Base-by-base conservation (phyloP, 2,888 invertebrate species). In the Phragmatobia fuliginosa region DNA sequence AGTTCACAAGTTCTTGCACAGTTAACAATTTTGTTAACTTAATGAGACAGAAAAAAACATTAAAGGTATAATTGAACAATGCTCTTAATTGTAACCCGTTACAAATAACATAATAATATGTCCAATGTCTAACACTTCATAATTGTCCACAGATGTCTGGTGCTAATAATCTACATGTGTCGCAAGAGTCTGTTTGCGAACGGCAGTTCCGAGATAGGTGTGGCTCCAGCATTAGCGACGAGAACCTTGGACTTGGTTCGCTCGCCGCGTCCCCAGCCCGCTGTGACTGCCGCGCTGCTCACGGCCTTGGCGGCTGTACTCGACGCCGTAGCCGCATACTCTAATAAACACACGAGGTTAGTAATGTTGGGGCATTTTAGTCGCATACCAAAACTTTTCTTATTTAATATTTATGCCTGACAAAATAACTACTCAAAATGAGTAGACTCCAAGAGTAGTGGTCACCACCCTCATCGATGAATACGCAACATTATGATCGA, bases 121-220 rank as follows among this genome's bases (percentile, higher is more conserved):
- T 11, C n/a, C 1, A 25, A 7, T 59, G 10, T 32, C 0, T 62
- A 31, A 21, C n/a, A 3, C 0, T 8, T 14, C 32, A 4, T 41
- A 21, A 21, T 25, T 77, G 6, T 62, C 85, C 86, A 5, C 90
- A 97, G 98, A 85, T 97, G 98, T 73, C 98, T 99, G 86, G 97
- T 98, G 78, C 94, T 99, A 72, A 93, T 99, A 76, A 97, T 98
- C 76, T 98, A 98, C 91, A 96, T 99, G 94, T 98, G 98, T 69
- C 97, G 98, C 83, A 97, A 98, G 88, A 97, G 97, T 73, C 94
- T 97, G 83, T 90, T 88, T 85, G 93, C 95, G 10, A 94, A 95
- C 91, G 65, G 81, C 66, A 94, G 94, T 7, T 45, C 74, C n/a
- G 96, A 96, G 41, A 96, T 70, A n/a, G 83, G 86, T 10, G 83